These are phyloP conservation scores for Cetonia aurata DNA, from an alignment of 2,888 invertebrate genomes.

Conservation along the genomic window DNA sequence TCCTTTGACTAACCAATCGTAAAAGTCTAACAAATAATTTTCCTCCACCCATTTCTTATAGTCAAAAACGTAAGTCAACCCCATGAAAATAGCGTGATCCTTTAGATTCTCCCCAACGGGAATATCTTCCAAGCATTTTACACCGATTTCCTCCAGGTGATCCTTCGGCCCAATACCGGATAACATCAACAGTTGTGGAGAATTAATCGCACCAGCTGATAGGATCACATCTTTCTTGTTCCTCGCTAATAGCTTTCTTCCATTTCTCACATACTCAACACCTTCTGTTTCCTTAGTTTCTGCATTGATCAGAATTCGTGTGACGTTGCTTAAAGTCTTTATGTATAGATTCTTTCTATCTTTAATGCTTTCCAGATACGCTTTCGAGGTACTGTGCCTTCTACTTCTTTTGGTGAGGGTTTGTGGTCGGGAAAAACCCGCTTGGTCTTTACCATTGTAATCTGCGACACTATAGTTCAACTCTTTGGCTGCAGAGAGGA, in stretches of 20 bases:
- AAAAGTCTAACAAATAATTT: conserved; percentile 54
- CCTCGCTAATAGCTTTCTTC: conserved; percentile 68
- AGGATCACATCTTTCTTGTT: conserved; percentile 80
- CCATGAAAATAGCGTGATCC: conserved; percentile 78
- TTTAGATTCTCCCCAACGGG: conserved; percentile 72
- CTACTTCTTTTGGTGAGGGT: conserved; percentile 67
- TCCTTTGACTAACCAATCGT: conserved; percentile 67
- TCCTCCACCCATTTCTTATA: conserved; percentile 59
- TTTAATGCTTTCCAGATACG: conserved; percentile 67
- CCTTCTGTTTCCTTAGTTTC: conserved; percentile 63
- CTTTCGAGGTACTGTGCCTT: conserved; percentile 70
- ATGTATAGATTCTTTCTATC: conserved; percentile 68
- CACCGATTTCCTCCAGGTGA: conserved; percentile 61
- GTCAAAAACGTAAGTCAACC: conserved; percentile 68
- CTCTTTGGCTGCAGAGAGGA: conserved; percentile 49
- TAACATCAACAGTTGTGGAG: conserved; percentile 73
- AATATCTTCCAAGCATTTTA: conserved; percentile 63
- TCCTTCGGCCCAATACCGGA: conserved; percentile 73
- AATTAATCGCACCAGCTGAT: conserved; percentile 74
- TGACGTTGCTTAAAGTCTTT: conserved; percentile 69
- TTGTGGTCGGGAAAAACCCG: conserved; percentile 62
- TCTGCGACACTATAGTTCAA: conserved; percentile 54
- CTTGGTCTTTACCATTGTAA: conserved; percentile 53
- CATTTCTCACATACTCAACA: conserved; percentile 62
- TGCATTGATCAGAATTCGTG: conserved; percentile 69